Percentiles rank a stretch among this genome's conserved stretches.
These are phyloP conservation scores for Montipora cactus DNA, from an alignment of 64 coral and sea anemone species.

Conservation along the genomic window DNA sequence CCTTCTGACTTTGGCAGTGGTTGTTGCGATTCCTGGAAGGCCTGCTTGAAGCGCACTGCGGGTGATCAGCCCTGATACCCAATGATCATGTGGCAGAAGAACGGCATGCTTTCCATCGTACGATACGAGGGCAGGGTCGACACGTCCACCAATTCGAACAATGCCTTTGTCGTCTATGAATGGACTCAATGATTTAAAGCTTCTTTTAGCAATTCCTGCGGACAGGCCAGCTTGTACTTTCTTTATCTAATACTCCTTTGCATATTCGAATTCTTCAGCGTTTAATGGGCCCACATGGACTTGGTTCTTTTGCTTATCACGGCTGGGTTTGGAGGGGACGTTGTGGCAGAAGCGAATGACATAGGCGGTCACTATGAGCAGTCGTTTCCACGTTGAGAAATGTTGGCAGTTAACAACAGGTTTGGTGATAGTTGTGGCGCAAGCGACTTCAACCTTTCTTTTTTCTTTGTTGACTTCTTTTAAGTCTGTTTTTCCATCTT, in stretches of 20 bases:
- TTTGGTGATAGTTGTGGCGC: neutral
- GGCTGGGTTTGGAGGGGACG: slow-evolving; percentile 2
- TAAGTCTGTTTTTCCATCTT: slow-evolving; percentile 6
- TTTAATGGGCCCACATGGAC: slow-evolving; percentile 47
- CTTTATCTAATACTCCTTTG: slow-evolving; percentile 73
- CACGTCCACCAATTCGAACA: slow-evolving; percentile 67
- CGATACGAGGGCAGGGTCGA: slow-evolving; percentile 25
- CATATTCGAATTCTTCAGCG: slow-evolving; percentile 61
- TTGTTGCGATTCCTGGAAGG: slow-evolving; percentile 55
- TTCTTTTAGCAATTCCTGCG: slow-evolving; percentile 45
- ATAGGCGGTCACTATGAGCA: slow-evolving; percentile 44
- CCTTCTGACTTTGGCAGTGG: slow-evolving; percentile 35
- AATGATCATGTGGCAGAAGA: slow-evolving; percentile 45
- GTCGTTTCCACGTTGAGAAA: slow-evolving; percentile 56
- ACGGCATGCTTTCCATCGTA: slow-evolving; percentile 44
- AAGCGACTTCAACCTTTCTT: slow-evolving; percentile 37
- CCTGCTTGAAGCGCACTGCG: slow-evolving; percentile 39
- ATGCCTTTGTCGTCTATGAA: slow-evolving; percentile 65
- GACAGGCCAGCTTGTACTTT: slow-evolving; percentile 54
- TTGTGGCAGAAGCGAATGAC: slow-evolving; percentile 22
- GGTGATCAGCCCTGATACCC: slow-evolving; percentile 47
- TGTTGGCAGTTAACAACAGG: slow-evolving; percentile 17
- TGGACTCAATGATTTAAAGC: slow-evolving; percentile 53
- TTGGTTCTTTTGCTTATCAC: slow-evolving; percentile 28
- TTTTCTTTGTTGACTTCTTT: slow-evolving; percentile 39